These are phyloP conservation scores for Pempheris klunzingeri DNA, from an alignment of 2,797 vertebrate species.

Conservation along the genomic window DNA sequence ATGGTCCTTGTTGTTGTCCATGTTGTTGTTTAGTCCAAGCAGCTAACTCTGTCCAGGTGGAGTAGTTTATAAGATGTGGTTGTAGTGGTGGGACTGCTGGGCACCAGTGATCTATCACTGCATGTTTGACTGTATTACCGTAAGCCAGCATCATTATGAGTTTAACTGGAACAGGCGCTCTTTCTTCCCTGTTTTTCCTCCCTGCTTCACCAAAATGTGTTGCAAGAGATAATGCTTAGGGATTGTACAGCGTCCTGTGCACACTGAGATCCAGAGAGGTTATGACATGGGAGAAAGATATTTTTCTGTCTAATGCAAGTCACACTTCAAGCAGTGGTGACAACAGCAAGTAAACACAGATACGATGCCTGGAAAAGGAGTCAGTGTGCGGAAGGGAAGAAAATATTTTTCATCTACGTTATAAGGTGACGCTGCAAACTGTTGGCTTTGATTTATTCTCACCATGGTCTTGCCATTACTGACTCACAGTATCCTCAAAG, in stretches of 20 bases:
- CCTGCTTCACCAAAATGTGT: slow-evolving; percentile 32
- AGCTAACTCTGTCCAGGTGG: slow-evolving; percentile 77
- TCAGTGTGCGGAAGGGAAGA: slow-evolving; percentile 8
- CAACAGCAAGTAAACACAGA: slow-evolving; percentile 11
- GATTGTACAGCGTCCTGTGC: not conserved
- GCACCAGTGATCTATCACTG: slow-evolving; percentile 75
- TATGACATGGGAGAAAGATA: not conserved
- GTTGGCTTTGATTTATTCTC: slow-evolving; percentile 68
- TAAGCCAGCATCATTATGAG: slow-evolving; percentile 54
- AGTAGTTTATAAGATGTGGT: slow-evolving; percentile 77
- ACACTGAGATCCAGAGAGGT: not conserved
- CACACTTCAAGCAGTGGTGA: not conserved
- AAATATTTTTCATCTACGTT: slow-evolving; percentile 28
- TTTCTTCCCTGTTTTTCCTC: slow-evolving; percentile 18
- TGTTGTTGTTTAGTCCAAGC: slow-evolving; percentile 60
- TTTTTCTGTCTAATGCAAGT: slow-evolving; percentile 24
- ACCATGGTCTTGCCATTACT: slow-evolving; percentile 66
- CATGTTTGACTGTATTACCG: slow-evolving; percentile 57
- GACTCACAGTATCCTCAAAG: slow-evolving; percentile 73
- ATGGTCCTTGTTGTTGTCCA: slow-evolving; percentile 48
- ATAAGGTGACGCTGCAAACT: slow-evolving; percentile 68
- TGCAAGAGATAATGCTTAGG: slow-evolving; percentile 28
- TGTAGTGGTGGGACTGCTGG: slow-evolving; percentile 78
- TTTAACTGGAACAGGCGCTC: slow-evolving; percentile 63
- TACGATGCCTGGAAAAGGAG: slow-evolving; percentile 35